These are phyloP conservation scores for Meghimatium bilineatum DNA, from an alignment of 2,888 invertebrate genomes.

Conservation along the genomic window DNA sequence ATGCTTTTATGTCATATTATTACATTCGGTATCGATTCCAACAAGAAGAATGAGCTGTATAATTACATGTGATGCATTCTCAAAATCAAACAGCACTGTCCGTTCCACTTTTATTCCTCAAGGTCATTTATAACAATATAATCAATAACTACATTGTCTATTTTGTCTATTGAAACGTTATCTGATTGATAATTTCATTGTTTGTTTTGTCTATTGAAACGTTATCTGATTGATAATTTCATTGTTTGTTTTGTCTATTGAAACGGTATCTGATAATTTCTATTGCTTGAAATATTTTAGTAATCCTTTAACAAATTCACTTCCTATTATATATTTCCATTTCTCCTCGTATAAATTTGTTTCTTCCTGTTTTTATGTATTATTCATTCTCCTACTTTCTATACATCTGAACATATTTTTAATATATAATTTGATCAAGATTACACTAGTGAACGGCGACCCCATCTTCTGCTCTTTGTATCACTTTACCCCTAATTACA, in stretches of 20 bases:
- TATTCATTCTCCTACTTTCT: not conserved
- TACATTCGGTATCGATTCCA: not conserved
- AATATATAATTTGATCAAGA: not conserved
- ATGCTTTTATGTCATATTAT: not conserved
- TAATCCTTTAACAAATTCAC: not conserved
- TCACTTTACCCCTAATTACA: not conserved
- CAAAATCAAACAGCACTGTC: not conserved
- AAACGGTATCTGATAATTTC: not conserved
- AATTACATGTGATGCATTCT: not conserved
- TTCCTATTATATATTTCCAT: not conserved
- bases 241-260: not conserved
- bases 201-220: not conserved
- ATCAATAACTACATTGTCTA: slow-evolving; percentile 1
- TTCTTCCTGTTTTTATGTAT: not conserved
- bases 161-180: not conserved
- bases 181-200: not conserved
- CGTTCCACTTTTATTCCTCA: not conserved
- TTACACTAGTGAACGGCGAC: not conserved
- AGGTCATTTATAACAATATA: not conserved
- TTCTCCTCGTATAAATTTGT: not conserved
- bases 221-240: not conserved
- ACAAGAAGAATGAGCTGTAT: not conserved
- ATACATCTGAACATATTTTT: not conserved
- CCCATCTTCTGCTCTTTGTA: not conserved
- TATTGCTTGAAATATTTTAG: not conserved